Conservation (phyloP, 2,797 vertebrate genomes). For the Echiichthys vipera region DNA sequence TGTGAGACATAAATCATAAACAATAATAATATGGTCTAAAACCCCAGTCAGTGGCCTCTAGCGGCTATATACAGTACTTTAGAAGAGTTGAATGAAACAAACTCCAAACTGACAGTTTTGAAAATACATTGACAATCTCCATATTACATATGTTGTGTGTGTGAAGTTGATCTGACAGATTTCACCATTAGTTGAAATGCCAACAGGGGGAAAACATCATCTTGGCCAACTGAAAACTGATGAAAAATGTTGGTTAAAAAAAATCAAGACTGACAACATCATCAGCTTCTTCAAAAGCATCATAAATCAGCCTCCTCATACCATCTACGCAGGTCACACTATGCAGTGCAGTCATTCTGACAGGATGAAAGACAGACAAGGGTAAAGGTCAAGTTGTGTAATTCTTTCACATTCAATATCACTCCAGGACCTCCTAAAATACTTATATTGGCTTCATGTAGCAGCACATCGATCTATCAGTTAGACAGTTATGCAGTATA, state of each 20-base stretch:
- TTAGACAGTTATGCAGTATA: neutral
- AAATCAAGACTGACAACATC: too few species aligned
- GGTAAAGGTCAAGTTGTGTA: constrained; percentile 4
- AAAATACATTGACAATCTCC: neutral
- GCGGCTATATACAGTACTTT: neutral
- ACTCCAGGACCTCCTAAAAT: neutral
- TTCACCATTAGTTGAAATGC: neutral
- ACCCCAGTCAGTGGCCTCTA: neutral
- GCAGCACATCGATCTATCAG: constrained; percentile 13
- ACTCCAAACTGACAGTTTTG: neutral
- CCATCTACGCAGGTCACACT: neutral
- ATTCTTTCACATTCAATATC: constrained; percentile 11
- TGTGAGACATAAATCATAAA: too few species aligned
- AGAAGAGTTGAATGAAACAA: neutral
- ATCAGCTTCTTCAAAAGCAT: too few species aligned
- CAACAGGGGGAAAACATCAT: neutral
- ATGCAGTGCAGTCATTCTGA: neutral
- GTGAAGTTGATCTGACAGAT: neutral
- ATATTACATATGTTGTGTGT: neutral
- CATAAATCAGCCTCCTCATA: neutral
- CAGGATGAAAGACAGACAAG: neutral
- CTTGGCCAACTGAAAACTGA: neutral
- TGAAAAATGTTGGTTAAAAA: too few species aligned
- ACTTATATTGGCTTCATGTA: neutral
- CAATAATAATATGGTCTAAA: too few species aligned